phyloP scores from a whole-genome alignment of 2,888 invertebrate genomes.

The Meta bourneti region DNA sequence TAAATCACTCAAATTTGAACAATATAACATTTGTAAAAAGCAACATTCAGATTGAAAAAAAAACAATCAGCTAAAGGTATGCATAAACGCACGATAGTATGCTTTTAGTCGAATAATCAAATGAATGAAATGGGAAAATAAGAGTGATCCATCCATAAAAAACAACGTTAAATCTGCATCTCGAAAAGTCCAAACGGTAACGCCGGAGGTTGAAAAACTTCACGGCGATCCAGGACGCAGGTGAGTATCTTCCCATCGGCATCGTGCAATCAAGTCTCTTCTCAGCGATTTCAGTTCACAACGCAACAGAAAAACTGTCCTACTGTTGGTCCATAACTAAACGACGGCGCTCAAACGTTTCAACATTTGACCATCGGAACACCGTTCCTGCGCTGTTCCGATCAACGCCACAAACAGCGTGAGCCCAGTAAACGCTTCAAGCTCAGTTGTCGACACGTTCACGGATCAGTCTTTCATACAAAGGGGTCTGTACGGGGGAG shows the following conservation, averaged over 20 bases:
- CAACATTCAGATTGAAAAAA: conserved; percentile 8
- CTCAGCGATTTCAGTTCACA: too few species aligned
- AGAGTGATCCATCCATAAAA: neutral
- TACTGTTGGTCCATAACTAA: too few species aligned
- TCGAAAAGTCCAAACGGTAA: too few species aligned
- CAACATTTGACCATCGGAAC: neutral
- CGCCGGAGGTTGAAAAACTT: too few species aligned
- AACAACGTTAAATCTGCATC: neutral
- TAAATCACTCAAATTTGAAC: neutral
- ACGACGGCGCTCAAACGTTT: too few species aligned
- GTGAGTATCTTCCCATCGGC: too few species aligned
- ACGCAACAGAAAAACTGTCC: too few species aligned
- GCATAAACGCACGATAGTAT: neutral
- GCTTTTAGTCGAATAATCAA: conserved; percentile 16
- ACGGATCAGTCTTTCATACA: conserved; percentile 12
- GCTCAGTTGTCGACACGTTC: conserved; percentile 7
- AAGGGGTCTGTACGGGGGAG: conserved; percentile 43
- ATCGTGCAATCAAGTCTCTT: too few species aligned
- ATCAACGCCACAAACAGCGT: neutral
- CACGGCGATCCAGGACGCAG: too few species aligned
- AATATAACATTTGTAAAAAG: conserved; percentile 6
- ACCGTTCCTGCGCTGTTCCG: neutral
- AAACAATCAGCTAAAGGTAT: neutral
- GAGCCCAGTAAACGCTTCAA: neutral
- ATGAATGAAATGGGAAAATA: neutral